A percentile compares a stretch with the other conserved stretches of the same genome.
Conservation (phyloP, 1,140 invertebrate species). For the Neodiprion lecontei region DNA sequence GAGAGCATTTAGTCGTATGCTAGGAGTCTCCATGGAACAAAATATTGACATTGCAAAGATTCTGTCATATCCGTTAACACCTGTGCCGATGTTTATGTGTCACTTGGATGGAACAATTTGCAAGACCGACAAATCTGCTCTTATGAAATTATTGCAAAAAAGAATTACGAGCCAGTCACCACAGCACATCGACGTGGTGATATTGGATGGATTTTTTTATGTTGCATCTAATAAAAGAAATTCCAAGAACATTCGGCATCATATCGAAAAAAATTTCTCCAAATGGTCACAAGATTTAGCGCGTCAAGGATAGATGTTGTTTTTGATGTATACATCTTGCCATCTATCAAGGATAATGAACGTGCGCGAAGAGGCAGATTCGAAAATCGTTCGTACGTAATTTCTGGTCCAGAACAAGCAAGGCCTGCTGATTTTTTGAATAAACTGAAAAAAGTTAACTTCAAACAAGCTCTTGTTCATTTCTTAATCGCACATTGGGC, state of each 20-base stretch:
- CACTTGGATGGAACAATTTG: neutral
- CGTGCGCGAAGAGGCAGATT: conserved; percentile 12
- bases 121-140: neutral
- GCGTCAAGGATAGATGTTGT: neutral
- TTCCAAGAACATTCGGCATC: conserved; percentile 16
- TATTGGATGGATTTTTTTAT: conserved; percentile 28
- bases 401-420: conserved; percentile 26
- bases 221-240: conserved; percentile 24
- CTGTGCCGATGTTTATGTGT: neutral
- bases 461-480: conserved; percentile 37
- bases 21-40: neutral
- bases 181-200: neutral
- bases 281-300: too few species aligned
- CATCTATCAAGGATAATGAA: conserved; percentile 34
- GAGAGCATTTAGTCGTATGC: neutral
- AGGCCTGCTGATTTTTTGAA: conserved; percentile 28
- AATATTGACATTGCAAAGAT: neutral
- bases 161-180: neutral
- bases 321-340: conserved; percentile 28
- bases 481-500: conserved; percentile 41
- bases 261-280: too few species aligned
- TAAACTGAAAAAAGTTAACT: conserved; percentile 39
- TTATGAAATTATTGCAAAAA: neutral
- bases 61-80: neutral
- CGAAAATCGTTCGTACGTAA: conserved; percentile 14